Evolutionary conservation across 2,797 vertebrate genomes (phyloP), one percentile per base, ranked within the genome.

Genomic region (Adelosebastes latens): DNA sequence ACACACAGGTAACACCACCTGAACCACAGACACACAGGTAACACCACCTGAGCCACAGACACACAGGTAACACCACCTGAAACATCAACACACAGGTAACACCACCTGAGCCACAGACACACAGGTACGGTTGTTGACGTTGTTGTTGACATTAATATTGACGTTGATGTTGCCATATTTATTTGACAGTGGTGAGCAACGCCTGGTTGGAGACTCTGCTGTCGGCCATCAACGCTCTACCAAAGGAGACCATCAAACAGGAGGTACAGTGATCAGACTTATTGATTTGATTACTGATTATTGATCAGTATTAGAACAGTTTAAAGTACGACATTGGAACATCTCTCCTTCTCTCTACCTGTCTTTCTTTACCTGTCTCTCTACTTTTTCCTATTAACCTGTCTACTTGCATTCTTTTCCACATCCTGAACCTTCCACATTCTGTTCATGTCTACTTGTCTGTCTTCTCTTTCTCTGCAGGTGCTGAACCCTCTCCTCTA

Each of bases 121-220:
- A 68, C 9, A 32, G 25, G 53, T 36, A 25, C 69, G 3, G 12
- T 13, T 42, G 13, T 42, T 42, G 39, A 59, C 14, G 55, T 25
- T 27, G 10, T 2, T 5, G 13, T 59, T 18, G 25, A 27, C 8
- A 0, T n/a, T 52, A n/a, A 52, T 52, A 18, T 18, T 42, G 7
- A 39, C 1, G 22, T 18, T 46, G 49, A 60, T 60, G 29, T 66
- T 32, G 42, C 4, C 5, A 5, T 75, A 70, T 76, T 56, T 69
- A 55, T 59, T 86, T 73, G 53, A 75, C 93, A 99, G 98, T 97
- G 89, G 97, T 99, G 87, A 97, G 97, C 94, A 97, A 95, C 11
- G 97, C 97, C 32, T 99, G 98, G 98, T 91, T 99, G 81, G 98
- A 99, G 91, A 98, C 98, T 12, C 95, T 99, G 88, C 94, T 99